Conservation (phyloP, 2,888 invertebrate species). For the Lasius platythorax region DNA sequence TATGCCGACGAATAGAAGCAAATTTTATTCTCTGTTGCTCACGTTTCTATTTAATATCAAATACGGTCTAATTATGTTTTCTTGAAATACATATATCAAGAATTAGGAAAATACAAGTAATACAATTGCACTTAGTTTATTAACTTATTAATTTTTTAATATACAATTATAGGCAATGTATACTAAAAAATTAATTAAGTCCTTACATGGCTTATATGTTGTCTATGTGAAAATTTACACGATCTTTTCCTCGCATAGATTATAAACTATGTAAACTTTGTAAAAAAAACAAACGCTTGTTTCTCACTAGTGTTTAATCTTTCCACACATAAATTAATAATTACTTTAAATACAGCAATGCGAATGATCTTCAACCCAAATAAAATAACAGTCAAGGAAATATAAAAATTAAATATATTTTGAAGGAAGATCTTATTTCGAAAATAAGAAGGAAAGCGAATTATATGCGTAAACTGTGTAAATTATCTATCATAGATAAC, state of each 20-base stretch:
- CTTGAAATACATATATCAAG: conserved; percentile 37
- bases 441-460: background rate
- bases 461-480: background rate
- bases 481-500: conserved; percentile 8
- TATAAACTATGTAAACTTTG: conserved; percentile 14
- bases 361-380: background rate
- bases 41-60: conserved; percentile 36
- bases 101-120: conserved; percentile 6
- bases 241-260: background rate
- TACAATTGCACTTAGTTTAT: conserved; percentile 12
- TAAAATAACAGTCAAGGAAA: background rate
- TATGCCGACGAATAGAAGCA: background rate
- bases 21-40: conserved; percentile 23
- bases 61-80: conserved; percentile 45
- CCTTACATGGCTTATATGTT: conserved; percentile 1
- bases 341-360: background rate
- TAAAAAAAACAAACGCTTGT: conserved; percentile 6
- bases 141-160: conserved; percentile 30
- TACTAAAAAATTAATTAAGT: conserved; percentile 40
- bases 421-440: conserved; percentile 9
- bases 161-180: background rate
- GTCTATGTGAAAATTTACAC: conserved; percentile 12
- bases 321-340: background rate
- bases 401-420: conserved; percentile 22
- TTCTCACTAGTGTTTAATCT: background rate